Base-by-base conservation (phyloP, 1,140 invertebrate species). In the Trichonephila clavata region DNA sequence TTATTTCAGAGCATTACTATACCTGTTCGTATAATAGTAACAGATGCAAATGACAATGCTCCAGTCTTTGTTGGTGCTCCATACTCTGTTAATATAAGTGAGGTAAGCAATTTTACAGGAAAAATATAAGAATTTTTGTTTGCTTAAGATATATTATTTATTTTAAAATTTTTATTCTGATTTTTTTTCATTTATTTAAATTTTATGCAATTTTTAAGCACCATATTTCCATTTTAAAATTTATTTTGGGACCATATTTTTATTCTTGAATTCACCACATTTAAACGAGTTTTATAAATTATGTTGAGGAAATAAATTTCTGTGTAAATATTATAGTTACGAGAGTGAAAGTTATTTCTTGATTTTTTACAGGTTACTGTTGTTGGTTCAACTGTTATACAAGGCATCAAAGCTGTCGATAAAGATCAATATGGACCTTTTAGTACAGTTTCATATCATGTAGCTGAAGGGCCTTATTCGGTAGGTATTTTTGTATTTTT, bases 21-120 rank as follows among this genome's bases (percentile, higher is more conserved):
- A 95, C 98, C 98, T 16, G 97, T 99, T 39, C 98, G 98, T 95
- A 98, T 99, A 80, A 96, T 98, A 94, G 98, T 99, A n/a, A 98
- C 97, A 39, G 98, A 99, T 96, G 98, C 97, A 27, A 99, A 99
- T 95, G 98, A 99, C 95, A 98, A 98, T 96, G 97, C 98, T 10
- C 98, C 98, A 0, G 96, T 97, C 94, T 98, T 98, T 81, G 81
- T 97, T 59, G 98, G 98, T 93, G 97, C 97, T 8, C 98, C 98
- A 10, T 98, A 98, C 95, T 96, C 97, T 20, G 96, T 98, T 84
- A 98, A 98, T 94, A 97, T 98, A 90, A 98, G 98, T 0, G 98
- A 99, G 97, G 97, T 97, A 95, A 95, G 93, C 18, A 6, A 39
- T 39, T 39, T 39, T 39, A 39, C 32, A 39, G 32, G 32, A 39